Evolutionary conservation across 2,797 vertebrate species (phyloP).

Genomic region (Danio albolineatus): DNA sequence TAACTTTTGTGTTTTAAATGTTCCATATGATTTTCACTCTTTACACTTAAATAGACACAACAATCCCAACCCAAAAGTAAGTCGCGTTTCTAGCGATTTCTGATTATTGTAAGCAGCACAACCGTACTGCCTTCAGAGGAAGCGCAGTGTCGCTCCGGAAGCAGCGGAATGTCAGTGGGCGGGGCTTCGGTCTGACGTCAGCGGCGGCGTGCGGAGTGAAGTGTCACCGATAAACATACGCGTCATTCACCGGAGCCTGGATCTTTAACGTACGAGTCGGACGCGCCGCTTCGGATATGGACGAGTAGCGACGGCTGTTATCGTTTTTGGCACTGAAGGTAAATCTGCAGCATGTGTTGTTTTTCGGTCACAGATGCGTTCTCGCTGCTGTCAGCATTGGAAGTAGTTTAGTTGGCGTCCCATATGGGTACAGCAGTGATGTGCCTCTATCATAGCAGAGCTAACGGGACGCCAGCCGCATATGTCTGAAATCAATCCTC

Average conservation of each 20-base stretch:
- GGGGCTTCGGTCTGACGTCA: conserved; percentile 50
- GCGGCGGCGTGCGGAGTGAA: conserved; percentile 46
- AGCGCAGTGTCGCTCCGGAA: conserved; percentile 67
- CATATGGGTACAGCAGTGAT: conserved; percentile 36
- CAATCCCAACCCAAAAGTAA: not conserved
- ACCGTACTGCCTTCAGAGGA: conserved; percentile 4
- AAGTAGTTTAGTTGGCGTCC: conserved; percentile 46
- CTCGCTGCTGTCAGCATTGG: conserved; percentile 1
- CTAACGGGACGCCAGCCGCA: conserved; percentile 18
- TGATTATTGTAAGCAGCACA: not conserved
- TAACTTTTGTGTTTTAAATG: too few relatives aligned
- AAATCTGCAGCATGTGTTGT: conserved; percentile 51
- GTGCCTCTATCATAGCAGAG: not conserved
- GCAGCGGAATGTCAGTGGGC: conserved; percentile 59
- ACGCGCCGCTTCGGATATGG: conserved; percentile 60
- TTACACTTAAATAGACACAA: not conserved
- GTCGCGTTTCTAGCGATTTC: not conserved
- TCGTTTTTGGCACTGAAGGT: conserved; percentile 77
- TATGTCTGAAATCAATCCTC: not conserved
- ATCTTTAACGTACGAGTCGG: not conserved
- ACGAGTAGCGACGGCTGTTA: conserved; percentile 70
- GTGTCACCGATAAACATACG: conserved; percentile 50
- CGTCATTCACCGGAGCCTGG: conserved; percentile 32
- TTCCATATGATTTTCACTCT: not conserved
- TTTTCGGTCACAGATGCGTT: not conserved